Conservation (phyloP, 23 tunicate genomes). For the Trididemnum clinides region DNA sequence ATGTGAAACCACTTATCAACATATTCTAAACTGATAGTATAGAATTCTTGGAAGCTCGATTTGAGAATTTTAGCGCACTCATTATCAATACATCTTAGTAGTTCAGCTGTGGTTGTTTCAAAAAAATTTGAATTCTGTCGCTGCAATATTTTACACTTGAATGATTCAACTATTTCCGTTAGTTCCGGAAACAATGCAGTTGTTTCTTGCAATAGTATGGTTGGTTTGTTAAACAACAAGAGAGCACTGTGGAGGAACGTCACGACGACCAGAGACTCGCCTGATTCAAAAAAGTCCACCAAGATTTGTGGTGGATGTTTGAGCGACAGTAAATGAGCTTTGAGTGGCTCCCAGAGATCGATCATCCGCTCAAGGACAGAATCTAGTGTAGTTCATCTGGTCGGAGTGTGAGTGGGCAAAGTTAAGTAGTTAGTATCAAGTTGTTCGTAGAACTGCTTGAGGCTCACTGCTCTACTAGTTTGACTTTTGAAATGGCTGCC, state of each 20-base stretch:
- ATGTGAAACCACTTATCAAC: conserved; percentile 64
- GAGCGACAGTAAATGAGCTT: conserved; percentile 47
- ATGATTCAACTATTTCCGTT: conserved; percentile 44
- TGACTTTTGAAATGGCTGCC: conserved; percentile 45
- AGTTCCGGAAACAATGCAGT: conserved; percentile 59
- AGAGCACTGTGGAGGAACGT: conserved; percentile 54
- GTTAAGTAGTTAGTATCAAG: conserved; percentile 34
- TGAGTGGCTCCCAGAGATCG: conserved; percentile 66
- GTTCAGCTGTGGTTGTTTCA: conserved; percentile 70
- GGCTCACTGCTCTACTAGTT: conserved; percentile 41
- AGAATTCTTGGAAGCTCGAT: conserved; percentile 50
- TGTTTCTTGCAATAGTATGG: conserved; percentile 43
- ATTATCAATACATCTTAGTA: conserved; percentile 52
- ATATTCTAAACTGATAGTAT: conserved; percentile 43
- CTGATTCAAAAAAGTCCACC: conserved; percentile 57
- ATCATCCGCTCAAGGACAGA: conserved; percentile 56
- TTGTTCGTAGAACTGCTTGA: conserved; percentile 37
- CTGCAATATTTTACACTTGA: conserved; percentile 45
- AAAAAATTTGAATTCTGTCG: conserved; percentile 36
- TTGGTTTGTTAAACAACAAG: conserved; percentile 40
- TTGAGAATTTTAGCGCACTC: conserved; percentile 63
- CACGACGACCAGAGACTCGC: conserved; percentile 47
- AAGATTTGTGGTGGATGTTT: conserved; percentile 54
- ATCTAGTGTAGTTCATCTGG: conserved; percentile 55
- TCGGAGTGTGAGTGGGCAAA: conserved; percentile 31